Conservation (phyloP, 1,140 invertebrate species). For the Neotoxoptera formosana region DNA sequence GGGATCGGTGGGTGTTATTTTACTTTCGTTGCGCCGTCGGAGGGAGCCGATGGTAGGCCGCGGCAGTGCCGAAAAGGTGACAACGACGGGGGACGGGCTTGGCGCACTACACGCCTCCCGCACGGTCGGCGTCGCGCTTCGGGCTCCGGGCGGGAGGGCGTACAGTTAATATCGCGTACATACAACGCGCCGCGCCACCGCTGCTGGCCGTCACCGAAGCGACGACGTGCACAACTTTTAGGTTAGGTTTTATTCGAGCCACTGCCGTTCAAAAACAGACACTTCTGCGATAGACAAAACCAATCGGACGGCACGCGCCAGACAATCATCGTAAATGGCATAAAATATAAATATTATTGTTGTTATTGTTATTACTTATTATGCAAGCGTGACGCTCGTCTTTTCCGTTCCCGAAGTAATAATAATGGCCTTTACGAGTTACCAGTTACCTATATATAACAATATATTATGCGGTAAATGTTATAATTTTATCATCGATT, state of each 20-base stretch:
- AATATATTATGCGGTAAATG: neutral
- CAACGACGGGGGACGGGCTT: constrained; percentile 42
- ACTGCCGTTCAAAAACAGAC: constrained; percentile 55
- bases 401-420: neutral
- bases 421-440: neutral
- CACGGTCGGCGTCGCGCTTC: neutral
- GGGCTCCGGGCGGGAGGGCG: neutral
- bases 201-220: neutral
- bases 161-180: neutral
- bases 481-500: neutral
- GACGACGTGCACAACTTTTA: neutral
- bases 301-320: constrained; percentile 11
- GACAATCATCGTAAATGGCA: constrained; percentile 22
- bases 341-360: neutral
- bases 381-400: neutral
- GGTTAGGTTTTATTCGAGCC: neutral
- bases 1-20: constrained; percentile 29
- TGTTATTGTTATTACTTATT: neutral
- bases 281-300: neutral
- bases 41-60: neutral
- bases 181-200: neutral
- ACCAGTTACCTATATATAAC: no score
- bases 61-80: constrained; percentile 18
- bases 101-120: constrained; percentile 29
- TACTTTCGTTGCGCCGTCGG: neutral